Percentiles rank a stretch among this genome's conserved stretches.
phyloP scores from a whole-genome alignment of 1,140 invertebrate genomes.

The Meloidogyne floridensis region DNA sequence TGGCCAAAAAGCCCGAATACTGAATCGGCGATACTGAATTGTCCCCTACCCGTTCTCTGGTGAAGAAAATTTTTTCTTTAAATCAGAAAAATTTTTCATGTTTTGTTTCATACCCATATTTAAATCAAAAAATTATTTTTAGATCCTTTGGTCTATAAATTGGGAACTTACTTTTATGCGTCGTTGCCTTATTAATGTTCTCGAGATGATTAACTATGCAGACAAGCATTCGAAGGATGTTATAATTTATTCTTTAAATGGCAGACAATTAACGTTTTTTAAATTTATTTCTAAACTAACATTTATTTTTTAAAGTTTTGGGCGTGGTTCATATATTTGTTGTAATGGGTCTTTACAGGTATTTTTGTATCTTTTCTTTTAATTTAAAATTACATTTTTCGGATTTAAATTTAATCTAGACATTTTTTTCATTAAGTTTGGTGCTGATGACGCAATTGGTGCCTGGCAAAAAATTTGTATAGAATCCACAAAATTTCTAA shows the following conservation, averaged over 20 bases:
- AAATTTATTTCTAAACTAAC: neutral
- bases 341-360: constrained; percentile 52
- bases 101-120: no score
- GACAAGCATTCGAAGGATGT: constrained; percentile 30
- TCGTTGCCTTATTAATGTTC: constrained; percentile 49
- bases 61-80: no score
- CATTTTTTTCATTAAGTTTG: constrained; percentile 36
- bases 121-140: neutral
- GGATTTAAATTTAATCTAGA: no score
- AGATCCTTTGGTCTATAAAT: constrained; percentile 48
- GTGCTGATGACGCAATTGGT: constrained; percentile 53
- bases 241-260: constrained; percentile 42
- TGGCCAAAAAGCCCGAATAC: no score
- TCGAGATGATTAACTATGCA: constrained; percentile 43
- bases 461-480: constrained; percentile 49
- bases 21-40: no score
- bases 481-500: constrained; percentile 6
- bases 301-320: constrained; percentile 45
- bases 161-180: constrained; percentile 55
- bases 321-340: constrained; percentile 49
- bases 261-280: constrained; percentile 43
- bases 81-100: no score
- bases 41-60: no score
- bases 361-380: neutral
- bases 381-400: no score